Evolutionary conservation across 92 coral and sea anemone genomes (phyloP).

Genomic region (Galaxea fascicularis): DNA sequence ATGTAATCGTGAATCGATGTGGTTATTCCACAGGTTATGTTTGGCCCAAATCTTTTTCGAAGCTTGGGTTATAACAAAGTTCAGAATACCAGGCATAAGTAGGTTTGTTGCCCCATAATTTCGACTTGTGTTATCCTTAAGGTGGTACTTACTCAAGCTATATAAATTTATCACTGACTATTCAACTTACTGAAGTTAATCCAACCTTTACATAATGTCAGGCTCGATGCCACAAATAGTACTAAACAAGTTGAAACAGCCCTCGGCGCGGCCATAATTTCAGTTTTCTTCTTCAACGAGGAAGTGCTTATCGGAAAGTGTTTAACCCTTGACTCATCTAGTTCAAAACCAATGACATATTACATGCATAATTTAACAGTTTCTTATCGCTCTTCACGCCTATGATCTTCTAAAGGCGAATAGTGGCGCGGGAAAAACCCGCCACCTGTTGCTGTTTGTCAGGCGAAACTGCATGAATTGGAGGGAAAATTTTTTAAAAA

Average conservation of each 20-base stretch:
- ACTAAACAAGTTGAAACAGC: constrained; percentile 9
- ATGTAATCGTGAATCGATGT: no score
- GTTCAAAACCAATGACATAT: constrained; percentile 58
- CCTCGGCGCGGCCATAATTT: constrained; percentile 27
- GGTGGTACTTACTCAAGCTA: neutral
- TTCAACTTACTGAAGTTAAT: constrained; percentile 18
- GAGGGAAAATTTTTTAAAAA: neutral
- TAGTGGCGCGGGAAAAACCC: neutral
- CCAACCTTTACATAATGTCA: neutral
- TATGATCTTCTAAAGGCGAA: constrained; percentile 33
- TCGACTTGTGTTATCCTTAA: neutral
- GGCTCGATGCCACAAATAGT: constrained; percentile 11
- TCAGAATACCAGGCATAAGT: neutral
- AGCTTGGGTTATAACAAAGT: neutral
- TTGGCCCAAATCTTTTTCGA: no score
- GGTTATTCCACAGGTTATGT: no score
- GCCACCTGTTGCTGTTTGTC: constrained; percentile 36
- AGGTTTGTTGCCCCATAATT: neutral
- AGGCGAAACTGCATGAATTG: constrained; percentile 4
- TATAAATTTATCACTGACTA: neutral
- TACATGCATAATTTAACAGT: constrained; percentile 45
- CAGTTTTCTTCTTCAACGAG: constrained; percentile 18
- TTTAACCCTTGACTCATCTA: constrained; percentile 43
- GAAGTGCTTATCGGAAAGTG: constrained; percentile 31
- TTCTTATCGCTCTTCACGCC: constrained; percentile 37